Evolutionary conservation across 2,797 vertebrate genomes (phyloP), one percentile per base, ranked within the genome.

Genomic region (Acrossocheilus fasciatus): DNA sequence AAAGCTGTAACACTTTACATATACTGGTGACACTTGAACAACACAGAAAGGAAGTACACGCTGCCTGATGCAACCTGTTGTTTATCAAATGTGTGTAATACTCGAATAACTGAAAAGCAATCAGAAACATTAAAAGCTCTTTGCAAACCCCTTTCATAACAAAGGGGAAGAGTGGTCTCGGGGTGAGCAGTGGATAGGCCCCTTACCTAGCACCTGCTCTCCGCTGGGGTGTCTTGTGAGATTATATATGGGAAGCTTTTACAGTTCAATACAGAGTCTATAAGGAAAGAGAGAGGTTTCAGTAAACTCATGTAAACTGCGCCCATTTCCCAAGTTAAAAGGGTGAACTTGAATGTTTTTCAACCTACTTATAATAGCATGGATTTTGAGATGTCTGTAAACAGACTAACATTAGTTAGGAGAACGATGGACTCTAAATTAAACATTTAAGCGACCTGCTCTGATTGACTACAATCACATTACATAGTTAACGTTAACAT

Each of bases 201-300:
- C 88, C 89, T 91, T 91, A 93, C 91, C 89, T 91, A 89, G 23
- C 82, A 84, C 68, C 86, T 91, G 84, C 87, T 90, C 82, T 90
- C 89, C 88, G 20, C 62, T 88, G 85, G 18, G 88, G 88, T 82
- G 82, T 91, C 90, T 90, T 88, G 87, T 82, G 84, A 69, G 86
- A 88, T 86, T 88, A 86, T 85, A 86, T 83, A 75, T 45, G 80
- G 59, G 87, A 43, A 86, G 72, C 69, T 86, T 90, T 88, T 88
- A 91, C 84, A 64, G 85, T 88, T 91, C 90, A 91, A 89, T 84
- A 86, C 73, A 88, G 66, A 86, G 68, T 86, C 87, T 90, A 89
- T 20, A 87, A 88, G 59, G 80, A 79, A 74, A 88, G 78, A 88
- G 66, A 88, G 50, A 89, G 66, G 81, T 74, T 86, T 86, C 81